Base-by-base conservation (phyloP, 2,888 invertebrate species). In the Dolichomitus sp. region DNA sequence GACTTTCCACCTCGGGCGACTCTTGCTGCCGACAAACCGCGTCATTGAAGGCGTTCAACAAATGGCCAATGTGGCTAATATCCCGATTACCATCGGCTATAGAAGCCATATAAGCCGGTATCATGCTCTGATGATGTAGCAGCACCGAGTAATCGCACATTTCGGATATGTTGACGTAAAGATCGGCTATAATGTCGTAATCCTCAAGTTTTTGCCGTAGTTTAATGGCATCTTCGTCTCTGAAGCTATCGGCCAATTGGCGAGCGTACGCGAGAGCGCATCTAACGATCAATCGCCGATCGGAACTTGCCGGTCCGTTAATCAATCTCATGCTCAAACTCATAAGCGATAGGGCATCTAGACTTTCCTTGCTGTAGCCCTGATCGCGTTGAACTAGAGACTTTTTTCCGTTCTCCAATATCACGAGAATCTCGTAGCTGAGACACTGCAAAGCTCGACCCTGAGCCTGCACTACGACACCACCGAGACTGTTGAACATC, bases 391-490 rank as follows among this genome's bases (percentile, higher is more conserved):
- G 91, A 2, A 90, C 87, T 14, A 93, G 77, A 68, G 87, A 88
- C 83, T 90, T 94, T 93, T 97, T 97, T 0, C 97, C 96, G 80
- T 94, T 95, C 66, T 95, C 94, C 75, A 98, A 94, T 61, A 96
- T 95, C 61, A 95, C 95, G 57, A 97, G 94, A 7, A 97, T 95
- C 93, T 97, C 97, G 93, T 97, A 97, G 86, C 96, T 95, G 57
- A 98, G 94, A 94, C 98, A 97, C 90, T 98, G 98, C 17, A 96
- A 94, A 61, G 98, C 96, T 93, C 98, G 96, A 88, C 96, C 96
- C 73, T 97, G 95, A 12, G 97, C 96, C 89, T 96, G 96, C 23
- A 96, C 95, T 70, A 98, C 95, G 85, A 96, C 95, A 83, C 96
- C 95, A 65, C 96, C 95, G 91, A 97, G 95, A 50, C 96, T 94